Base-by-base conservation (phyloP, 2,113 vertebrate species). In the Trematomus loennbergii region DNA sequence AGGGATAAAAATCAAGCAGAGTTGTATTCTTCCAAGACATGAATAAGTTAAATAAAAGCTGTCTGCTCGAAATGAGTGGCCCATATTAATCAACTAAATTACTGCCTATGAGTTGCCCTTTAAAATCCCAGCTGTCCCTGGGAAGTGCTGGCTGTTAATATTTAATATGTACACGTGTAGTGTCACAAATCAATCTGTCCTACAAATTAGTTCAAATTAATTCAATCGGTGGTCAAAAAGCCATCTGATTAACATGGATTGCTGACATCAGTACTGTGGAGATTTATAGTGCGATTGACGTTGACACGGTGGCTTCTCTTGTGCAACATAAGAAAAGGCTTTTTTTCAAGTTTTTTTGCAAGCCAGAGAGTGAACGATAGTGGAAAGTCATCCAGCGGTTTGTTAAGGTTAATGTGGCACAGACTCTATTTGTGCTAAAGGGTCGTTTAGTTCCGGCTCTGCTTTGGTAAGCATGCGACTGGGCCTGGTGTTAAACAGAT, bases 31-130 rank as follows among this genome's bases (percentile, higher is more conserved):
- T 73, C 68, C 70, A 76, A 74, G 85, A 90, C 77, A 88, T 86
- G 82, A 90, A 91, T 91, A 87, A 87, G 80, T 87, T 85, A 81
- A 90, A 88, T 89, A 74, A 93, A 89, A 90, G 85, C 81, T 67
- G 83, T 85, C 84, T 58, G 77, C 67, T 69, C 48, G 61, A 86
- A 76, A 83, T 64, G 82, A 92, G 82, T 72, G 68, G 75, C 78
- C 67, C 86, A 83, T 90, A 94, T 94, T 93, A 94, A 95, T 94
- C 90, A 94, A 75, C 68, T 87, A 90, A 93, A 94, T 89, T 85
- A 87, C 84, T 86, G 81, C 16, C 48, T 79, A 83, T 45, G 76
- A 92, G 85, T 78, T 93, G 89, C 92, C 94, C 94, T 95, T 95
- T 94, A 93, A 92, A 94, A 91, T 89, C 87, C 76, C 85, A 81